Evolutionary conservation across 2,113 vertebrate species (phyloP).

Genomic region (Bos indicus): DNA sequence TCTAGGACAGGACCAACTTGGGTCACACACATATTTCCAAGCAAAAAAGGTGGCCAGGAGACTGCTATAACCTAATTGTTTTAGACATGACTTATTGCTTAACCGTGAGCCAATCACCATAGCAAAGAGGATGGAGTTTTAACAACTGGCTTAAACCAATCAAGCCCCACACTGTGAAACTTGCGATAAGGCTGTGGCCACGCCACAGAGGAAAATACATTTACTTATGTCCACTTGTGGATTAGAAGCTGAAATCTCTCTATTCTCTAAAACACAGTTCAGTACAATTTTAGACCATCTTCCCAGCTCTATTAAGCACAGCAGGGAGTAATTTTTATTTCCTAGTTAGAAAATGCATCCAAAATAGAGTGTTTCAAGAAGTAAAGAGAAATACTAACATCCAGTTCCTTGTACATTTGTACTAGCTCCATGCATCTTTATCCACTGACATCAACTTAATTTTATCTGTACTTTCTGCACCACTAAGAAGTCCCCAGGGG

Average conservation of each 20-base stretch:
- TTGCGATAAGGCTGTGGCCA: background rate
- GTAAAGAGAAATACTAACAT: constrained; percentile 12
- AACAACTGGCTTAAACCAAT: background rate
- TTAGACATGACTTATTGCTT: background rate
- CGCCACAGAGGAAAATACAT: background rate
- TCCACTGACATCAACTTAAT: constrained; percentile 57
- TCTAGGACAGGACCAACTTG: background rate
- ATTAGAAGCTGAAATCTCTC: constrained; percentile 31
- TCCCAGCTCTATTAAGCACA: background rate
- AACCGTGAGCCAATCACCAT: background rate
- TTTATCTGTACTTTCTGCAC: constrained; percentile 55
- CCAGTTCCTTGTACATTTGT: constrained; percentile 1
- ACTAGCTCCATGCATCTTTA: constrained; percentile 10
- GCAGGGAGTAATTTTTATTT: constrained; percentile 32
- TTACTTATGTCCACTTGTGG: background rate
- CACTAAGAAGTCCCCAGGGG: constrained; percentile 57
- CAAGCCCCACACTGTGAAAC: background rate
- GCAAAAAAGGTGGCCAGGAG: background rate
- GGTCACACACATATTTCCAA: background rate
- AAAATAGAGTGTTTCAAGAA: constrained; percentile 39
- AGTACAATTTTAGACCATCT: background rate
- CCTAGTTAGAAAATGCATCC: constrained; percentile 27
- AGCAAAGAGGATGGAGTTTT: background rate
- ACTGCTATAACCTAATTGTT: background rate
- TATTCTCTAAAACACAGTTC: background rate